A percentile compares a stretch with the other conserved stretches of the same genome.
These are phyloP conservation scores for Vicugna pacos DNA, from an alignment of 2,113 vertebrate species.

Conservation along the genomic window DNA sequence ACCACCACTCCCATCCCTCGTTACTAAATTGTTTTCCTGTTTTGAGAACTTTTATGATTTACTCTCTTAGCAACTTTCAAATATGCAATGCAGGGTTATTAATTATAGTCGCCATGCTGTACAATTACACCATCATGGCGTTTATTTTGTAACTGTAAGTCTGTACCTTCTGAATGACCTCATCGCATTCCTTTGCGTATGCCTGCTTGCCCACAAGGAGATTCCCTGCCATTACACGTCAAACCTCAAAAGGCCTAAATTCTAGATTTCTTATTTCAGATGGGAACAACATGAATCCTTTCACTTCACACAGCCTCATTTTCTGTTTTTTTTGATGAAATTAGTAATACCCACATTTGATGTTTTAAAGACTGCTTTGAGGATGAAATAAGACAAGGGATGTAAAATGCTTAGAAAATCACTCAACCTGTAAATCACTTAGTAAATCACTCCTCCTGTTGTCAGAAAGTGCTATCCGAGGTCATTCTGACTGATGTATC, in stretches of 20 bases:
- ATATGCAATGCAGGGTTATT: background rate
- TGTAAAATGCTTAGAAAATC: background rate
- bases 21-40: no score
- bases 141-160: accelerated
- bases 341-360: background rate
- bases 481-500: background rate
- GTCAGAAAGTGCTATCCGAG: background rate
- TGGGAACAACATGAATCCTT: background rate
- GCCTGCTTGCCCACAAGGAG: background rate
- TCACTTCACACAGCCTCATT: background rate
- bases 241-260: background rate
- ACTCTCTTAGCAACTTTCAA: background rate
- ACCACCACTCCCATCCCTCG: background rate
- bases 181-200: background rate
- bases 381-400: background rate
- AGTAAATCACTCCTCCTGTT: background rate
- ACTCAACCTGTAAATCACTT: background rate
- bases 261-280: background rate
- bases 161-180: background rate
- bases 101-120: background rate
- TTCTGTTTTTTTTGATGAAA: background rate
- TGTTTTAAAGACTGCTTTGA: background rate
- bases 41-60: background rate
- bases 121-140: background rate
- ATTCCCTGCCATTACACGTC: background rate